A percentile compares a stretch with the other conserved stretches of the same genome.
Evolutionary conservation across 2,113 vertebrate species (phyloP).

Genomic region (Osmerus mordax): DNA sequence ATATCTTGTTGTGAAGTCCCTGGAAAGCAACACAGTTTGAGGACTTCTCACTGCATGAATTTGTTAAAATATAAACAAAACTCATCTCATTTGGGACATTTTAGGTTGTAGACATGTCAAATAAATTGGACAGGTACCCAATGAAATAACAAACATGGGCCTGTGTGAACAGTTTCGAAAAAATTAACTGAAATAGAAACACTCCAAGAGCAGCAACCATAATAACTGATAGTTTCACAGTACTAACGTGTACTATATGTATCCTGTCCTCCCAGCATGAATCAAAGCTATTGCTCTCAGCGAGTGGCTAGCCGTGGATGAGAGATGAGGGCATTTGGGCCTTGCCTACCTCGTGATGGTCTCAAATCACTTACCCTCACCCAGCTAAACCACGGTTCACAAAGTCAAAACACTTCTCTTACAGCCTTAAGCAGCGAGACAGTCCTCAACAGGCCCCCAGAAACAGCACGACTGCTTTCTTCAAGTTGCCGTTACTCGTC

Average conservation of each 20-base stretch:
- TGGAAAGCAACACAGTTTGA: background rate
- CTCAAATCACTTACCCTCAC: conserved; percentile 24
- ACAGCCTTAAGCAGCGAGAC: background rate
- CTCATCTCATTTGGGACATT: background rate
- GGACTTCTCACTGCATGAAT: background rate
- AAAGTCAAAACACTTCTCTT: conserved; percentile 19
- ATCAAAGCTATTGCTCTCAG: too few relatives aligned
- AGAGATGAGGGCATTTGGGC: background rate
- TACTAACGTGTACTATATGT: too few relatives aligned
- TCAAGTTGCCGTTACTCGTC: conserved; percentile 11
- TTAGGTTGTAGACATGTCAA: background rate
- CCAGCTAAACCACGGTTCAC: conserved; percentile 26
- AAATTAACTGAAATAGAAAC: too few relatives aligned
- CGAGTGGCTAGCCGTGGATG: too few relatives aligned
- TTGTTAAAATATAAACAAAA: background rate
- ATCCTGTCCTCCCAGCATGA: too few relatives aligned
- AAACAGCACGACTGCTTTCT: conserved; percentile 16
- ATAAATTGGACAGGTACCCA: background rate
- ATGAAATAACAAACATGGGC: background rate
- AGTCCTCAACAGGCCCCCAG: conserved; percentile 27
- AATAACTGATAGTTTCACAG: too few relatives aligned
- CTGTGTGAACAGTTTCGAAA: background rate
- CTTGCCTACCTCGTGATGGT: background rate
- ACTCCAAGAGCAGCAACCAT: too few relatives aligned
- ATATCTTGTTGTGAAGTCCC: background rate